A percentile compares a stretch with the other conserved stretches of the same genome.
These are phyloP conservation scores for Plectropomus leopardus DNA, from an alignment of 2,113 vertebrate species.

Conservation along the genomic window DNA sequence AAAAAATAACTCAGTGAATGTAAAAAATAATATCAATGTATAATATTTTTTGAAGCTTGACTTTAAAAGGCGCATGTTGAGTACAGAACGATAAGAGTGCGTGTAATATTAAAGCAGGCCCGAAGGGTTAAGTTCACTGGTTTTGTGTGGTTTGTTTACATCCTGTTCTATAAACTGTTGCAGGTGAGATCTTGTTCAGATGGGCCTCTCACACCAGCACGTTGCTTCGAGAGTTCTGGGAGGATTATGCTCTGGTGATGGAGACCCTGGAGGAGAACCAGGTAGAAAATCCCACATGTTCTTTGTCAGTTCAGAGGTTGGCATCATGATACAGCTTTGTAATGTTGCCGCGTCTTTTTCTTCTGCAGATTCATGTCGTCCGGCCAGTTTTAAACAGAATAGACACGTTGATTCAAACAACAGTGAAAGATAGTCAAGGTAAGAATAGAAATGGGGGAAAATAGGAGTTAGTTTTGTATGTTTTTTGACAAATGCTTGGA, in stretches of 20 bases:
- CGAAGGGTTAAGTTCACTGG: too few relatives aligned
- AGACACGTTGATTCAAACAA: constrained; percentile 88
- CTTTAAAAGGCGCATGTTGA: too few relatives aligned
- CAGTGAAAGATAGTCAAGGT: constrained; percentile 84
- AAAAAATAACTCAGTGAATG: too few relatives aligned
- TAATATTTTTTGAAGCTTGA: too few relatives aligned
- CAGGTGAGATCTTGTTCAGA: constrained; percentile 89
- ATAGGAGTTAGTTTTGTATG: not conserved
- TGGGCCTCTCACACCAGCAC: constrained; percentile 87
- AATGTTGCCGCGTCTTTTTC: not conserved
- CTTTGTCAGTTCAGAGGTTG: not conserved
- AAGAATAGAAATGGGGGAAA: not conserved
- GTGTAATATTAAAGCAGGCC: too few relatives aligned
- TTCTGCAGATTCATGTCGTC: constrained; percentile 93
- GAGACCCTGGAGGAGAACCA: constrained; percentile 97
- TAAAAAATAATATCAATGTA: too few relatives aligned
- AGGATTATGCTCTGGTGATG: constrained; percentile 93
- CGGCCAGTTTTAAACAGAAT: constrained; percentile 94
- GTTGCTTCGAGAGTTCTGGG: constrained; percentile 90
- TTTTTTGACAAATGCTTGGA: not conserved
- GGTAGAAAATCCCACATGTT: constrained; percentile 76
- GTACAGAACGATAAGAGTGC: too few relatives aligned
- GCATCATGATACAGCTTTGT: not conserved
- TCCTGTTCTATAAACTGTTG: not conserved
- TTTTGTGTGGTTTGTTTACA: not conserved